Evolutionary conservation across 1,140 invertebrate genomes (phyloP).

Genomic region (Hycleus cichorii): DNA sequence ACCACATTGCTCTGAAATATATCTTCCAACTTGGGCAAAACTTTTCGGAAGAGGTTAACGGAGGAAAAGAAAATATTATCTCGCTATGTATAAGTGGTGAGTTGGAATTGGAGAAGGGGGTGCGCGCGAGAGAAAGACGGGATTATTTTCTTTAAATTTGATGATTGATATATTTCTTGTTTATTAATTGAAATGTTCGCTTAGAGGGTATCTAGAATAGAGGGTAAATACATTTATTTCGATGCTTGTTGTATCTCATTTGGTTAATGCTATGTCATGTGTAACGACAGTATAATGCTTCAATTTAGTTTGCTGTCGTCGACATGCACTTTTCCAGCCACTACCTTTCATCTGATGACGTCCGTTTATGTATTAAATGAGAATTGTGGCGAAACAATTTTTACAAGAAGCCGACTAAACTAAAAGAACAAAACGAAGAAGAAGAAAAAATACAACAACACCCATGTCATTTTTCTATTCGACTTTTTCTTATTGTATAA

Average conservation of each 20-base stretch:
- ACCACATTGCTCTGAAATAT: constrained; percentile 35
- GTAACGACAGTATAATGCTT: constrained; percentile 41
- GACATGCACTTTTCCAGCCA: constrained; percentile 39
- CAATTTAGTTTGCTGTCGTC: constrained; percentile 40
- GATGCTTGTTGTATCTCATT: constrained; percentile 16
- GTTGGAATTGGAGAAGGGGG: no score
- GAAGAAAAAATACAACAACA: constrained; percentile 17
- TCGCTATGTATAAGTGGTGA: background rate
- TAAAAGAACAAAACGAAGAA: background rate
- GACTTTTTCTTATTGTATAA: constrained; percentile 32
- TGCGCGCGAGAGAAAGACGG: no score
- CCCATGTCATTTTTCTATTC: constrained; percentile 42
- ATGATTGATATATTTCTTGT: no score
- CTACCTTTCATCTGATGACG: constrained; percentile 32
- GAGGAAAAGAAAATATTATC: background rate
- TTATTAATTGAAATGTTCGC: no score
- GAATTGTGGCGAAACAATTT: constrained; percentile 34
- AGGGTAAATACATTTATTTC: no score
- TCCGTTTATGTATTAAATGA: constrained; percentile 20
- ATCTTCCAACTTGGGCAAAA: constrained; percentile 29
- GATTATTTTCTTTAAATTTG: no score
- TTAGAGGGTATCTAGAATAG: no score
- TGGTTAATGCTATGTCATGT: constrained; percentile 40
- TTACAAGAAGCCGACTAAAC: constrained; percentile 8
- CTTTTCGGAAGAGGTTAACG: constrained; percentile 19